Evolutionary conservation across 1,140 invertebrate species (phyloP), one percentile per base, ranked within the genome.

Genomic region (Drosophila quadrilineata): DNA sequence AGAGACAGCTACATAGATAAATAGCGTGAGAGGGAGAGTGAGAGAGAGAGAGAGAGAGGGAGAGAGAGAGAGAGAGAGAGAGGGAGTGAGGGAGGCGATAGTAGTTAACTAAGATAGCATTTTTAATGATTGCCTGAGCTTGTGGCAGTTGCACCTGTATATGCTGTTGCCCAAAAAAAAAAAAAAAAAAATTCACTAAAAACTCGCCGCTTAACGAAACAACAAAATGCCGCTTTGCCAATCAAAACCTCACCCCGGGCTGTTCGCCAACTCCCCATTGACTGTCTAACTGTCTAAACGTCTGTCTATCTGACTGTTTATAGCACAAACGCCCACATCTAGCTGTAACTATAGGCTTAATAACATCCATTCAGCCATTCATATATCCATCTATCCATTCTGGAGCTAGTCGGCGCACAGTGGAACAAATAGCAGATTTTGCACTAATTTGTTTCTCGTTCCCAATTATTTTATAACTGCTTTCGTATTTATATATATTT

Each of bases 171-270:
- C n/a, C n/a, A n/a, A n/a, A n/a, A n/a, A n/a, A n/a, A n/a, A n/a
- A n/a, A n/a, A n/a, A n/a, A n/a, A n/a, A 63, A 72, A 71, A 14
- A 59, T 70, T 75, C 64, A 38, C 49, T 24, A 53, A 63, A 54
- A 26, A 48, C 66, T 68, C 54, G 29, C 53, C 46, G 52, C 14
- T 50, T 19, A 8, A 36, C 24, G 48, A 38, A 48, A 46, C 52
- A 68, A 52, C 68, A 56, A 80, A 75, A 59, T 60, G 53, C 75
- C 76, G 58, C 77, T n/a, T n/a, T 84, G 77, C 77, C 77, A 82
- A 82, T 82, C 77, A 82, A 82, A 84, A 84, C 54, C 73, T 82
- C 76, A 53, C 46, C 35, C 58, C 45, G 60, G 49, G 58, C 56
- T 22, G 19, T 6, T 10, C 29, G 6, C n/a, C 29, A n/a, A n/a